Percentiles rank a stretch among this genome's conserved stretches.
Evolutionary conservation across 2,113 vertebrate species (phyloP).

Genomic region (Pteropus alecto): DNA sequence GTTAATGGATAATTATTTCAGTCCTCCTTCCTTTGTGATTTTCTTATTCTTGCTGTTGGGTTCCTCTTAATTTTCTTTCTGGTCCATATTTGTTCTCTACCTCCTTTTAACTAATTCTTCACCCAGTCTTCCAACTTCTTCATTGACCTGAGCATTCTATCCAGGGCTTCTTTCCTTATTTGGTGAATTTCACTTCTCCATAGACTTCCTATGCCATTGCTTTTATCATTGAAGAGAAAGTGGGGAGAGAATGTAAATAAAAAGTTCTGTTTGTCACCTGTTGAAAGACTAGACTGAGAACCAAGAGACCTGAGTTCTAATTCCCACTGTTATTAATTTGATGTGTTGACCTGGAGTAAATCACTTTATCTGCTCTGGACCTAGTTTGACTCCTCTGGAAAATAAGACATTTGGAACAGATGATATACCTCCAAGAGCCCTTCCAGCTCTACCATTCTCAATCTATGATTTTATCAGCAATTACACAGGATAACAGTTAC

Average conservation of each 20-base stretch:
- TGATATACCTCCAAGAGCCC: neutral
- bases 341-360: neutral
- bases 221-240: neutral
- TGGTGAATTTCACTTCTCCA: neutral
- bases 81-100: neutral
- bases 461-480: neutral
- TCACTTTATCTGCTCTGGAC: neutral
- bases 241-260: neutral
- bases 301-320: neutral
- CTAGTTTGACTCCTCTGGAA: neutral
- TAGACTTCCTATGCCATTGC: neutral
- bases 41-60: neutral
- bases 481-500: neutral
- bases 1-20: neutral
- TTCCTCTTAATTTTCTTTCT: neutral
- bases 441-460: neutral
- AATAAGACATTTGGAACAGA: neutral
- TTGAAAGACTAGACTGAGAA: neutral
- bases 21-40: neutral
- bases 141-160: neutral
- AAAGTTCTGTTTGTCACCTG: neutral
- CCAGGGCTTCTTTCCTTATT: neutral
- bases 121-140: neutral
- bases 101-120: neutral
- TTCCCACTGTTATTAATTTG: neutral